Evolutionary conservation across 2,113 vertebrate genomes (phyloP).

Genomic region (Rattus rattus): DNA sequence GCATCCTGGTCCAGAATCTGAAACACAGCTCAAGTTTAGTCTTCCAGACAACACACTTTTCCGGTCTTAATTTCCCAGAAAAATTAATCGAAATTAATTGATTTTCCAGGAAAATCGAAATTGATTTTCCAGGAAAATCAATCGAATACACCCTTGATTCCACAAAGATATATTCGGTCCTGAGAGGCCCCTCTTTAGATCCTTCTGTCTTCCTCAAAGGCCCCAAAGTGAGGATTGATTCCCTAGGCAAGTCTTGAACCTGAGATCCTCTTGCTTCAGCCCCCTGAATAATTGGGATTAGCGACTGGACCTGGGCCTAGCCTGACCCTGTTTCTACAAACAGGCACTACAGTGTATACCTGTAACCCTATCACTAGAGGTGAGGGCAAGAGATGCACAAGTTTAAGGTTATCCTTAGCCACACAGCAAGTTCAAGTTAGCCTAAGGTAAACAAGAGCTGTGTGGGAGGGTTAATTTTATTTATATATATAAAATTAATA

Average conservation of each 20-base stretch:
- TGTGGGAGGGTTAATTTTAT: not conserved
- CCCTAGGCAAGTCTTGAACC: not conserved
- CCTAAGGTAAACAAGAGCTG: not conserved
- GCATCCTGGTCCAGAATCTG: not conserved
- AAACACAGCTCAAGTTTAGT: conserved; percentile 14
- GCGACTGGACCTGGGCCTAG: not conserved
- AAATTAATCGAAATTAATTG: no score
- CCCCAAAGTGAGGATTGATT: no score
- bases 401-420: not conserved
- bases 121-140: no score
- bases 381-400: not conserved
- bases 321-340: not conserved
- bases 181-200: not conserved
- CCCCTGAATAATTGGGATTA: not conserved
- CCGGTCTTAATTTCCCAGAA: not conserved
- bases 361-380: not conserved
- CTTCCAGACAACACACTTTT: not conserved
- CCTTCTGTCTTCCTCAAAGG: not conserved
- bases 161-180: not conserved
- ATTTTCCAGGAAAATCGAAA: no score
- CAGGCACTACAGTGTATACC: not conserved
- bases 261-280: not conserved
- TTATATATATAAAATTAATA: not conserved
- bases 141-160: not conserved
- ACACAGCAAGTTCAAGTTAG: not conserved